A percentile compares a stretch with the other conserved stretches of the same genome.
phyloP scores from a whole-genome alignment of 1,140 invertebrate species.

The Aphelinus atriplicis region DNA sequence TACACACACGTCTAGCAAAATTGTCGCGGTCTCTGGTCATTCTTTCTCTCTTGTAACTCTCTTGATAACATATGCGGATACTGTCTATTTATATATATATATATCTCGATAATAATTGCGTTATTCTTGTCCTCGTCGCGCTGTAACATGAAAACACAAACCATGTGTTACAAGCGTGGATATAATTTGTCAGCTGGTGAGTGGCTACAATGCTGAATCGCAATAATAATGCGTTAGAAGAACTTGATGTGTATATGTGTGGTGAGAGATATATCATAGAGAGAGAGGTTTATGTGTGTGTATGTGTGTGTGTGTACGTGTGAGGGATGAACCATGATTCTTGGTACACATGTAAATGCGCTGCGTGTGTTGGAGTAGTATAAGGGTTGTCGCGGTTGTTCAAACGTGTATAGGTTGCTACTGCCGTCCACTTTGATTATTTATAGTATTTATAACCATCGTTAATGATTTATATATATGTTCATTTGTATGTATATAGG shows the following conservation, averaged over 20 bases:
- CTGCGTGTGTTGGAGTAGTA: too few relatives aligned
- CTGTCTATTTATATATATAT: constrained; percentile 14
- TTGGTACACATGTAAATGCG: too few relatives aligned
- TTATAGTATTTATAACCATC: constrained; percentile 28
- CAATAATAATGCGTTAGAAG: too few relatives aligned
- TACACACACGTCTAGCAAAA: constrained; percentile 53
- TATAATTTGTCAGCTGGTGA: too few relatives aligned
- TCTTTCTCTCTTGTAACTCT: constrained; percentile 1
- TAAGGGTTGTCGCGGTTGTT: too few relatives aligned
- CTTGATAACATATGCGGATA: constrained; percentile 10
- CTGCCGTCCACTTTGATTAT: constrained; percentile 1
- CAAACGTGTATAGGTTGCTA: too few relatives aligned
- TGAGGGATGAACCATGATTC: too few relatives aligned
- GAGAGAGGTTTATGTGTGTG: neutral
- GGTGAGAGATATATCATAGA: too few relatives aligned
- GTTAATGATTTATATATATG: constrained; percentile 1
- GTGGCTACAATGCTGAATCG: too few relatives aligned
- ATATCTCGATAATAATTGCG: neutral
- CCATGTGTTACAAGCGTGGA: too few relatives aligned
- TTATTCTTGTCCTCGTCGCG: constrained; percentile 20
- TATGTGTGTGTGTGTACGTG: neutral
- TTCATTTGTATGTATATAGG: constrained; percentile 13
- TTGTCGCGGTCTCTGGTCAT: constrained; percentile 24
- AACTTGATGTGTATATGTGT: neutral
- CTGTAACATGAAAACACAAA: constrained; percentile 54